Conservation (phyloP, 2,888 invertebrate genomes). For the Lepidochitona cinerea region DNA sequence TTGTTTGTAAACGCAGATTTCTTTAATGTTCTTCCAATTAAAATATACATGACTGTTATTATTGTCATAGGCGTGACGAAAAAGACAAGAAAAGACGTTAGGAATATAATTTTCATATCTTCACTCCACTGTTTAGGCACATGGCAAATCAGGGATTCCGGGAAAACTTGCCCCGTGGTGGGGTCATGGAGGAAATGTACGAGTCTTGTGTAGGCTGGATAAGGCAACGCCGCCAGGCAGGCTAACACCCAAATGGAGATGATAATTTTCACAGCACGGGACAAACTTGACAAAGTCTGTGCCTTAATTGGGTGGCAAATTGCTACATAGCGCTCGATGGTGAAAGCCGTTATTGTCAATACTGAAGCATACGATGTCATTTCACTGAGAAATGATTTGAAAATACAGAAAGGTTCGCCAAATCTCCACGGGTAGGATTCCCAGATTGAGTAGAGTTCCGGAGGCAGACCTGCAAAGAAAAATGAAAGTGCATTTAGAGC, state of each 20-base stretch:
- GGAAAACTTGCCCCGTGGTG: constrained; percentile 30
- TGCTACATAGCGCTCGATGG: constrained; percentile 88
- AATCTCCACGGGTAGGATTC: constrained; percentile 70
- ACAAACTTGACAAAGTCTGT: constrained; percentile 86
- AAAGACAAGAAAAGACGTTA: constrained; percentile 84
- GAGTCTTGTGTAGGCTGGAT: constrained; percentile 52
- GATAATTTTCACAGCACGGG: constrained; percentile 84
- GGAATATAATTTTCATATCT: constrained; percentile 75
- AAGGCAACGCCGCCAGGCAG: constrained; percentile 77
- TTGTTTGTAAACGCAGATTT: constrained; percentile 21
- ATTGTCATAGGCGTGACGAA: constrained; percentile 82
- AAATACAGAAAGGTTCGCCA: constrained; percentile 69
- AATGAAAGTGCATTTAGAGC: no score
- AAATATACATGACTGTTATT: constrained; percentile 81
- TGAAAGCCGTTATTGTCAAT: constrained; percentile 91
- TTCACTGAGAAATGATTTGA: constrained; percentile 71
- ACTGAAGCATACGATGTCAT: constrained; percentile 89
- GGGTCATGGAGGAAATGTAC: constrained; percentile 38
- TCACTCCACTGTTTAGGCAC: constrained; percentile 42
- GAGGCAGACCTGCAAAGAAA: constrained; percentile 69
- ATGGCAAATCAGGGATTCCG: constrained; percentile 54
- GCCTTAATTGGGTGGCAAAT: constrained; percentile 90
- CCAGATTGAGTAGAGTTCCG: constrained; percentile 71
- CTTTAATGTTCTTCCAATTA: constrained; percentile 46
- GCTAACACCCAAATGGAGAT: constrained; percentile 83